Conservation (phyloP, 2,797 vertebrate species). For the Odontamblyopus rebecca region DNA sequence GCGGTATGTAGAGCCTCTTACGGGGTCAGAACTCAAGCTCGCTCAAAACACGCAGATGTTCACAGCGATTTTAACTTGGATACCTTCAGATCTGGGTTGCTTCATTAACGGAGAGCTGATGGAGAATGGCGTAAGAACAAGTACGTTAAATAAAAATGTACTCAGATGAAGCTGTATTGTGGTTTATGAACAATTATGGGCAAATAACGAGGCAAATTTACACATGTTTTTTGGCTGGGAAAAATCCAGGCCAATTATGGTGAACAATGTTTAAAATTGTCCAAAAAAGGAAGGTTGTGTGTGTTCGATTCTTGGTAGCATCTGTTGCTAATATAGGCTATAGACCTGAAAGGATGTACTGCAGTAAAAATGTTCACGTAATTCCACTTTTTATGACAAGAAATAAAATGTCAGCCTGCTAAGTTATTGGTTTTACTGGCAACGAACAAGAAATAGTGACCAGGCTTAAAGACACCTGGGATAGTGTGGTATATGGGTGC, state of each 20-base stretch:
- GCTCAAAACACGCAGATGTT: slow-evolving; percentile 11
- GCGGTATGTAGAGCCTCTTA: slow-evolving; percentile 45
- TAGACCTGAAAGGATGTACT: neutral
- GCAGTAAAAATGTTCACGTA: neutral
- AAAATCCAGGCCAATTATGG: slow-evolving; percentile 31
- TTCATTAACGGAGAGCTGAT: slow-evolving; percentile 11
- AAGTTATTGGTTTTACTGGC: neutral
- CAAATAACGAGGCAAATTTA: slow-evolving; percentile 23
- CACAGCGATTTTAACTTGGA: neutral
- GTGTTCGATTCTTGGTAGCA: neutral
- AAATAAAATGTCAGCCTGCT: neutral
- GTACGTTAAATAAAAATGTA: slow-evolving; percentile 14
- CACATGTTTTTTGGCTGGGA: slow-evolving; percentile 22
- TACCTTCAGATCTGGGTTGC: neutral
- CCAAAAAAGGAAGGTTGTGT: neutral
- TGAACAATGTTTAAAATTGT: slow-evolving; percentile 18
- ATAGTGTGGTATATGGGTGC: too few species aligned
- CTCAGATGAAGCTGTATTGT: slow-evolving; percentile 19
- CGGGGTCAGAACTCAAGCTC: slow-evolving; percentile 1
- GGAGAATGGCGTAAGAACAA: slow-evolving; percentile 25
- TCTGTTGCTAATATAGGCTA: neutral
- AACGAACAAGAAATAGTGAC: neutral
- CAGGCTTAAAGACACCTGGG: neutral
- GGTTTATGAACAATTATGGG: slow-evolving; percentile 31
- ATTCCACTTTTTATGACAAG: neutral